phyloP scores from a whole-genome alignment of 2,113 vertebrate species.

The Onychorhynchus coronatus region DNA sequence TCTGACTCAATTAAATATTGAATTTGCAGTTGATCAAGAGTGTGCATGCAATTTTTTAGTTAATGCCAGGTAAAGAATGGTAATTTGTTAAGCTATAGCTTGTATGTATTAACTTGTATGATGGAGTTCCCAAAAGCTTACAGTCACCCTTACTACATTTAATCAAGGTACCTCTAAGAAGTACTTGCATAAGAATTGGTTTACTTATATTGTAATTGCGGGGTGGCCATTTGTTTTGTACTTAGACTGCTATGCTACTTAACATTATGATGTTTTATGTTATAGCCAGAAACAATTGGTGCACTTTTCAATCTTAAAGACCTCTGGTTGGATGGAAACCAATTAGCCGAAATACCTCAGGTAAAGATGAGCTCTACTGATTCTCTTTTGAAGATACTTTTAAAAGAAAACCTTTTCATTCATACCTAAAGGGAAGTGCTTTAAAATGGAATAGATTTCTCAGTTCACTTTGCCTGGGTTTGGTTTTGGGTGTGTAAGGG shows the following conservation, averaged over 20 bases:
- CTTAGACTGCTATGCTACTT: background rate
- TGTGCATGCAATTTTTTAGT: background rate
- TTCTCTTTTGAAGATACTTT: background rate
- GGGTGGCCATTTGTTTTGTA: background rate
- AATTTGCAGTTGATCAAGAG: background rate
- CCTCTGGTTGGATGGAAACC: slow-evolving; percentile 98
- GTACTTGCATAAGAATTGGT: background rate
- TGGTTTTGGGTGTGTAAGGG: background rate
- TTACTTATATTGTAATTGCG: background rate
- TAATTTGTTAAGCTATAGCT: background rate
- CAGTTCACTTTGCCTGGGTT: background rate
- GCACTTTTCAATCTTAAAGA: slow-evolving; percentile 93
- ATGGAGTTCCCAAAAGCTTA: background rate
- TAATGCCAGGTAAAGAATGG: background rate
- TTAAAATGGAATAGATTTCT: background rate
- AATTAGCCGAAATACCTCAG: slow-evolving; percentile 89
- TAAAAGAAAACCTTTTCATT: background rate
- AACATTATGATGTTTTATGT: slow-evolving; percentile 11
- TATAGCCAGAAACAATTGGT: slow-evolving; percentile 93
- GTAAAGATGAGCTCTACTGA: slow-evolving; percentile 68
- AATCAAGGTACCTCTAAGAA: background rate
- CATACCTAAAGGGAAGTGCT: background rate
- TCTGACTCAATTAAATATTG: background rate
- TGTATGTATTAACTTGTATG: background rate
- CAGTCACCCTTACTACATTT: background rate